Evolutionary conservation across 2,888 invertebrate species (phyloP), one percentile per base, ranked within the genome.

Genomic region (Nudaria mundana): DNA sequence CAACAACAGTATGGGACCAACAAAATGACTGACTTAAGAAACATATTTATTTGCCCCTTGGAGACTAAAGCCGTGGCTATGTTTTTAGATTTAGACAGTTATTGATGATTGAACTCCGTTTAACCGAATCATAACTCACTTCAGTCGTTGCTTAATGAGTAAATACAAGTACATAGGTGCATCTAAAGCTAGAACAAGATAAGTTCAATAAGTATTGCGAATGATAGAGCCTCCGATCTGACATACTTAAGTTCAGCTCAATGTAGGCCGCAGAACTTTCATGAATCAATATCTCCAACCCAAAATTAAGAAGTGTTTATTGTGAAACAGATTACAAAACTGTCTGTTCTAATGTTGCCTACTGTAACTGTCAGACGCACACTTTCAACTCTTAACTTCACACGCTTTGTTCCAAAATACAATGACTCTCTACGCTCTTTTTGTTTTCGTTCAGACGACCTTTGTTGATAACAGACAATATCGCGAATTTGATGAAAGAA

Each of bases 391-490:
- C 56, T 52, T n/a, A 52, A 41, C 69, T 82, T 87, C 87, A 77
- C 87, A 87, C 81, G 86, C 81, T 81, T 82, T 83, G 84, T 81
- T 79, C 74, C 61, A 68, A 76, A 68, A 76, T 63, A 85, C 86
- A 87, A 86, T 85, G 78, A 80, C 76, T 77, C 81, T 85, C 81
- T 81, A 82, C 76, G 77, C 71, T 82, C 83, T 83, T 86, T 85
- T 86, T 86, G 86, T 86, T 86, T 86, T 83, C 81, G 69, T 84
- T 81, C 78, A 80, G 79, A 81, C 84, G 83, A 86, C 87, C 85
- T 87, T 84, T 84, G 83, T 81, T 85, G 83, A 84, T 86, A 76
- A 84, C 81, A 81, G 81, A 84, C 82, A 83, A 81, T 85, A 86
- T 86, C 76, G 72, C 78, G 66, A 77, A 68, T 81, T 71, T 77